These are phyloP conservation scores for Thera obeliscata DNA, from an alignment of 2,888 invertebrate species.

Conservation along the genomic window DNA sequence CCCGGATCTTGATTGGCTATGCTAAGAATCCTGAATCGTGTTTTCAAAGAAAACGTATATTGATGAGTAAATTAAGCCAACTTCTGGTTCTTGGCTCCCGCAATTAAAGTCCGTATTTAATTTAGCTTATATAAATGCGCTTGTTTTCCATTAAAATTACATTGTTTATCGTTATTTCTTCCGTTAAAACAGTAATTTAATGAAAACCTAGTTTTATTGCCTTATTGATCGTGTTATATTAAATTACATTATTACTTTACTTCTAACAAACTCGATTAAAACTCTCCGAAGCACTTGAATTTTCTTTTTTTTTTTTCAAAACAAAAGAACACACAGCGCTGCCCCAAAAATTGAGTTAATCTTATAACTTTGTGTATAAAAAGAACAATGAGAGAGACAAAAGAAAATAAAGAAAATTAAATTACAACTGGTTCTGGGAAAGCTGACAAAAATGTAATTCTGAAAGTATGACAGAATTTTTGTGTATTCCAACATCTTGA, in stretches of 20 bases:
- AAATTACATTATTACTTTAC: slow-evolving; percentile 42
- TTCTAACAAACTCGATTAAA: slow-evolving; percentile 61
- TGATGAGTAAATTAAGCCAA: not conserved
- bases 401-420: slow-evolving; percentile 58
- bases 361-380: slow-evolving; percentile 60
- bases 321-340: slow-evolving; percentile 57
- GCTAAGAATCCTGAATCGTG: too few relatives aligned
- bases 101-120: slow-evolving; percentile 12
- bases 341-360: slow-evolving; percentile 69
- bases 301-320: slow-evolving; percentile 51
- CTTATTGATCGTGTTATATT: slow-evolving; percentile 6
- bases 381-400: slow-evolving; percentile 57
- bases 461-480: slow-evolving; percentile 36
- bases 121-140: slow-evolving; percentile 3
- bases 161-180: slow-evolving; percentile 3
- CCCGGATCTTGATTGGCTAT: too few relatives aligned
- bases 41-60: too few relatives aligned
- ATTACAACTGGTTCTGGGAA: slow-evolving; percentile 52
- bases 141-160: slow-evolving; percentile 8
- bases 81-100: slow-evolving; percentile 6
- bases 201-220: not conserved
- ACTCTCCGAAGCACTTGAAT: slow-evolving; percentile 48
- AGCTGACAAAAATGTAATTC: slow-evolving; percentile 36
- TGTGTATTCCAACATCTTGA: slow-evolving; percentile 29
- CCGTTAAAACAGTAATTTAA: not conserved